Percentiles rank a stretch among this genome's conserved stretches.
These are phyloP conservation scores for Crotalus tigris DNA, from an alignment of 2,113 vertebrate species.

Conservation along the genomic window DNA sequence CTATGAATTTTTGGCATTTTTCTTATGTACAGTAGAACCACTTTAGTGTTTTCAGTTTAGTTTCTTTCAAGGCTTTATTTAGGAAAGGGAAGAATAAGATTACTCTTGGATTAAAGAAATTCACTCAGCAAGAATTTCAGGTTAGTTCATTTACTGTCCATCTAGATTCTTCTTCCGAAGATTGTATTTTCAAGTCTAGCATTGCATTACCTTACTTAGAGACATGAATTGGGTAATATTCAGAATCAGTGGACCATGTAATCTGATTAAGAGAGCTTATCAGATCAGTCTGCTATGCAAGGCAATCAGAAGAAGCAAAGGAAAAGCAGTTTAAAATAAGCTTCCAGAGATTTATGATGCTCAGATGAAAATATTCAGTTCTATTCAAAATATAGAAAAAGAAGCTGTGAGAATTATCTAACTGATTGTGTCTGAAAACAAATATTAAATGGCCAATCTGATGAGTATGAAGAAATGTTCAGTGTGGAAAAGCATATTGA, in stretches of 20 bases:
- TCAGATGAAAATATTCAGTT: constrained; percentile 6
- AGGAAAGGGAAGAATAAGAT: neutral
- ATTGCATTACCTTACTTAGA: constrained; percentile 14
- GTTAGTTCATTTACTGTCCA: constrained; percentile 10
- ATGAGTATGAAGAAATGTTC: neutral
- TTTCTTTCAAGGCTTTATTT: neutral
- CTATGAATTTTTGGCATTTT: neutral
- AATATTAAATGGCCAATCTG: neutral
- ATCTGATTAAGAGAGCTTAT: constrained; percentile 28
- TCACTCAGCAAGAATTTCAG: neutral
- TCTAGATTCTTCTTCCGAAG: neutral
- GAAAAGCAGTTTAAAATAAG: constrained; percentile 7
- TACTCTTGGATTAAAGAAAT: constrained; percentile 6
- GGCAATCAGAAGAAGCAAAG: constrained; percentile 19
- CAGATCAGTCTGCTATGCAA: constrained; percentile 16
- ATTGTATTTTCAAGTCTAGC: constrained; percentile 5
- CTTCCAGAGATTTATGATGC: constrained; percentile 16
- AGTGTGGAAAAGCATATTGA: constrained; percentile 10
- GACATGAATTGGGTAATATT: constrained; percentile 24
- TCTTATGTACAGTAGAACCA: neutral
- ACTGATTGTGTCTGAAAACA: constrained; percentile 2
- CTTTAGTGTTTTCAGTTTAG: neutral
- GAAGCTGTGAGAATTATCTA: constrained; percentile 2
- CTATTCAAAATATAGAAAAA: constrained; percentile 1
- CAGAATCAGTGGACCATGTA: constrained; percentile 20